Evolutionary conservation across 2,113 vertebrate genomes (phyloP).

Genomic region (Hyperopisus bebe): DNA sequence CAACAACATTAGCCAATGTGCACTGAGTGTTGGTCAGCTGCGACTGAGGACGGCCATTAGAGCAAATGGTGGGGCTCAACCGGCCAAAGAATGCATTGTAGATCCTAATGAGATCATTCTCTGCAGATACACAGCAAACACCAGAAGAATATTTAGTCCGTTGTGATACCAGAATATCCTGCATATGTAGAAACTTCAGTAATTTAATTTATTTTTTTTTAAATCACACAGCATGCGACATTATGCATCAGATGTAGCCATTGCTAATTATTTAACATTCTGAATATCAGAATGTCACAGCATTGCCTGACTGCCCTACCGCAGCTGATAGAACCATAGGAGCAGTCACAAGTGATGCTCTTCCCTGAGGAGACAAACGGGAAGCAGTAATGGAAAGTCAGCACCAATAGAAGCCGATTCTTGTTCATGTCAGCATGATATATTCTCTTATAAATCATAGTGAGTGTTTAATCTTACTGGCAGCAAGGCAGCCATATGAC

Average conservation of each 20-base stretch:
- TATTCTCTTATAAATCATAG: neutral
- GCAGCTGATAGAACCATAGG: constrained; percentile 14
- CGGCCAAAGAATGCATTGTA: constrained; percentile 31
- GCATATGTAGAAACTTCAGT: neutral
- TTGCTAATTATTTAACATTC: neutral
- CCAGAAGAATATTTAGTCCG: neutral
- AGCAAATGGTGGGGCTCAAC: constrained; percentile 24
- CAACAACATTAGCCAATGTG: neutral
- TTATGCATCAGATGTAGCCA: neutral
- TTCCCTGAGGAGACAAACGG: neutral
- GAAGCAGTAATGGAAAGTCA: neutral
- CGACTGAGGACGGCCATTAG: accelerated
- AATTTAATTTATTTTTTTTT: neutral
- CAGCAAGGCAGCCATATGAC: neutral
- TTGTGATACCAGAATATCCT: neutral
- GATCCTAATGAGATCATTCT: constrained; percentile 28
- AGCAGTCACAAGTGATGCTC: neutral
- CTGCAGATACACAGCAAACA: constrained; percentile 13
- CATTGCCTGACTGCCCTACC: constrained; percentile 15
- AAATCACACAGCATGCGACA: neutral
- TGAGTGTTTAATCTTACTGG: neutral
- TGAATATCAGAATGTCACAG: neutral
- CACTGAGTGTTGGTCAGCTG: constrained; percentile 22
- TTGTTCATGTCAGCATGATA: neutral
- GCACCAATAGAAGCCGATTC: neutral